These are phyloP conservation scores for Bos indicus DNA, from an alignment of 2,113 vertebrate genomes.

Conservation along the genomic window DNA sequence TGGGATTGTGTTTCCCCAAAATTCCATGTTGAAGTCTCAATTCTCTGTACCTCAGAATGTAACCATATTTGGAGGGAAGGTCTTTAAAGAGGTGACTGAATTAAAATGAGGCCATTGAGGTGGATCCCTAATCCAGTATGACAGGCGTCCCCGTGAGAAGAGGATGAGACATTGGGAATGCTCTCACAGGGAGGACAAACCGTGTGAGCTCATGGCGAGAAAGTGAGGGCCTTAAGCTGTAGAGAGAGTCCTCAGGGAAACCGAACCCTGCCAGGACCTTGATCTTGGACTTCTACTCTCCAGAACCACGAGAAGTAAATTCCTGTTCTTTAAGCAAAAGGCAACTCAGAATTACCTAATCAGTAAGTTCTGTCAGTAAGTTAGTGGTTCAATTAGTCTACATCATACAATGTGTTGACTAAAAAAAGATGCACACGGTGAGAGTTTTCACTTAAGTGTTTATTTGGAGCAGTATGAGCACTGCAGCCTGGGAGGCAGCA, in stretches of 20 bases:
- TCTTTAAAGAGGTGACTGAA: not conserved
- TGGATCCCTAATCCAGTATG: not conserved
- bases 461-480: not conserved
- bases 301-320: not conserved
- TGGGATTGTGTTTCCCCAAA: not conserved
- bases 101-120: not conserved
- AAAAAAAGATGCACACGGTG: not conserved
- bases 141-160: not conserved
- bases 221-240: not conserved
- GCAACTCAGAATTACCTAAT: not conserved
- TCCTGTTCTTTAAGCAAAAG: not conserved
- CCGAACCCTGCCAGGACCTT: not conserved
- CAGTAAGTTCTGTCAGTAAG: not conserved
- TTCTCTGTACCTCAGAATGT: not conserved
- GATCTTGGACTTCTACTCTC: not conserved
- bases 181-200: not conserved
- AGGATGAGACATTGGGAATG: not conserved
- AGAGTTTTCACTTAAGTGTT: not conserved
- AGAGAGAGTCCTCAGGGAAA: not conserved
- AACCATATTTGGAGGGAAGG: not conserved
- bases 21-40: not conserved
- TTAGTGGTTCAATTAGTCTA: not conserved
- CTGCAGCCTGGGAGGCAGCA: not conserved
- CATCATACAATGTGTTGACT: not conserved
- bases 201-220: not conserved